These are phyloP conservation scores for Alouatta palliata DNA, from an alignment of 2,113 vertebrate species.

Conservation along the genomic window DNA sequence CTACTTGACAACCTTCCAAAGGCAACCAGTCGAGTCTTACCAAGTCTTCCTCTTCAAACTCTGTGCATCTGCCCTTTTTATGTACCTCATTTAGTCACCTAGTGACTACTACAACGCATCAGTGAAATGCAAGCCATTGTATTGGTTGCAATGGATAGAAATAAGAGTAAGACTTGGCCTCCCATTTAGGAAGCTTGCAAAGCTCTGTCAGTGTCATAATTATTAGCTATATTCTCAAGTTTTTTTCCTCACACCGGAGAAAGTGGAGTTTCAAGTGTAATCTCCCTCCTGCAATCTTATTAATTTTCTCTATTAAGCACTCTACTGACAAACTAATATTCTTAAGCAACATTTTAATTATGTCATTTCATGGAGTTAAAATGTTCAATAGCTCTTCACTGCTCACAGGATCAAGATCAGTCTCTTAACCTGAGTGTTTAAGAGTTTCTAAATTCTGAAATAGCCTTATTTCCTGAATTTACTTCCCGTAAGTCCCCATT, in stretches of 20 bases:
- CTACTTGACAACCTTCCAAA: neutral
- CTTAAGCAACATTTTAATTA: slow-evolving; percentile 1
- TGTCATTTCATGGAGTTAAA: neutral
- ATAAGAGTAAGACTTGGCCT: neutral
- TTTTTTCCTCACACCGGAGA: neutral
- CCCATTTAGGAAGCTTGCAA: neutral
- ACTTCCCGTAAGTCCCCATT: neutral
- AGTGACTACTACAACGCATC: neutral
- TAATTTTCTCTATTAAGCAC: slow-evolving; percentile 1
- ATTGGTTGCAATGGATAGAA: neutral
- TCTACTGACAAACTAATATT: neutral
- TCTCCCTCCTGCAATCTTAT: neutral
- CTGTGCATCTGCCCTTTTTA: neutral
- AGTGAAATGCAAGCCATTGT: neutral
- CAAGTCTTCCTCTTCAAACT: neutral
- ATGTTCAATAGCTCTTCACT: neutral
- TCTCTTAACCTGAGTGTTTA: neutral
- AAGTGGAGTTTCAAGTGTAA: neutral
- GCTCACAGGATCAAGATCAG: neutral
- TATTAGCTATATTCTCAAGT: neutral
- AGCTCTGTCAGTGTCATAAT: neutral
- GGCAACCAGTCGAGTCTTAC: neutral
- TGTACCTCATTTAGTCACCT: neutral
- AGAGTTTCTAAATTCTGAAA: slow-evolving; percentile 23
- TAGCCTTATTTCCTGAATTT: neutral